A percentile compares a stretch with the other conserved stretches of the same genome.
Evolutionary conservation across 2,797 vertebrate genomes (phyloP).

Genomic region (Graptemys geographica): DNA sequence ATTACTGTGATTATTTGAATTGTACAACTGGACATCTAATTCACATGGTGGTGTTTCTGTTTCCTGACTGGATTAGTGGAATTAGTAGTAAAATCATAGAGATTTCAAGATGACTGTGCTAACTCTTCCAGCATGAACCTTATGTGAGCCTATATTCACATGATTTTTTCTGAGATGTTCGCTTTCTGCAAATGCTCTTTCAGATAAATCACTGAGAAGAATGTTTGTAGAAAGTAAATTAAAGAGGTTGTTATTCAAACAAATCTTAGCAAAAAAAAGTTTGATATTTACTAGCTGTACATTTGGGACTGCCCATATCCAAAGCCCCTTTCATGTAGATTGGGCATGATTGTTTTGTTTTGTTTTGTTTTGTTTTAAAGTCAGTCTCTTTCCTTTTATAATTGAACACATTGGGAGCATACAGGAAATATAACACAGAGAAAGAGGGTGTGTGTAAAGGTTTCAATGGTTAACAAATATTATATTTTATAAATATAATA

Average conservation of each 20-base stretch:
- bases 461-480: neutral
- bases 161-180: neutral
- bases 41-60: fast-evolving
- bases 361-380: neutral
- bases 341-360: neutral
- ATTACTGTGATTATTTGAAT: fast-evolving
- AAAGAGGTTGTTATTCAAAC: fast-evolving
- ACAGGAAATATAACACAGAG: neutral
- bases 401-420: fast-evolving
- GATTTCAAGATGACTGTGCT: fast-evolving
- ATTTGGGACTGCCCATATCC: neutral
- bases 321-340: fast-evolving
- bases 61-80: fast-evolving
- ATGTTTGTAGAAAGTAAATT: neutral
- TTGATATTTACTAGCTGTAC: fast-evolving
- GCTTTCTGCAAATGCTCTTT: fast-evolving
- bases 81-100: fast-evolving
- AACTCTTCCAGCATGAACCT: fast-evolving
- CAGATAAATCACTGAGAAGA: neutral
- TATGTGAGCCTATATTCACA: fast-evolving
- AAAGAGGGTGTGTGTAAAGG: fast-evolving
- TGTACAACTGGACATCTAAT: fast-evolving
- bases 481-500: neutral
- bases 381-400: neutral
- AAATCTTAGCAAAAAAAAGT: fast-evolving